phyloP scores from a whole-genome alignment of 2,888 invertebrate genomes.

The Hymenopus coronatus region DNA sequence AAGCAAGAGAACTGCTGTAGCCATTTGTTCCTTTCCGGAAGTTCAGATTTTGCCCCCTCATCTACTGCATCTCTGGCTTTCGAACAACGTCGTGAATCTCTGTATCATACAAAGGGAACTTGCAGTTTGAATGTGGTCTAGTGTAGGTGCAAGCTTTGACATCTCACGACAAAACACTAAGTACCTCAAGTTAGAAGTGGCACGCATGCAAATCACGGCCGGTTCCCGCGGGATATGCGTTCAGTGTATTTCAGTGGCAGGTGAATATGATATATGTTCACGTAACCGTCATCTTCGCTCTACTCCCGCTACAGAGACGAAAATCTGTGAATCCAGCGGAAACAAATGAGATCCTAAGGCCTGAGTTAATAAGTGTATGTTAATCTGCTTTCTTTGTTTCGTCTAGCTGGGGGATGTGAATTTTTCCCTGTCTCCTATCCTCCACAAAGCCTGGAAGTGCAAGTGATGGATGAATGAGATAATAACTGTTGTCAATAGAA shows the following conservation, averaged over 20 bases:
- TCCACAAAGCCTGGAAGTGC: no score
- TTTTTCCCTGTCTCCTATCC: no score
- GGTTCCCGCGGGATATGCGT: background rate
- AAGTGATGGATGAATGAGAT: no score
- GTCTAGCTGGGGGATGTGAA: no score
- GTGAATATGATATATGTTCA: background rate
- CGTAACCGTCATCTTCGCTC: background rate
- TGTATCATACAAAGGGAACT: background rate
- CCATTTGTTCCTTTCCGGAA: background rate
- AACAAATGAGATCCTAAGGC: no score
- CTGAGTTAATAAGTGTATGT: no score
- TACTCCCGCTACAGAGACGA: no score
- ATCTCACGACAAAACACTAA: background rate
- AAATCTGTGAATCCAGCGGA: no score
- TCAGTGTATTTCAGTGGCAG: background rate
- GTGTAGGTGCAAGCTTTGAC: background rate
- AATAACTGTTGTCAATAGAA: no score
- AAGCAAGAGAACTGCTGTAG: background rate
- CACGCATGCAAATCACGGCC: background rate
- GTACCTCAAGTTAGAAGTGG: background rate
- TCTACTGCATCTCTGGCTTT: background rate
- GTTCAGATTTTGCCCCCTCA: background rate
- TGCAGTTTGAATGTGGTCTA: background rate
- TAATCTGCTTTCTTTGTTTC: no score
- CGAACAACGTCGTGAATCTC: background rate